Conservation (phyloP, 2,797 vertebrate species). For the Aphelocoma californica region DNA sequence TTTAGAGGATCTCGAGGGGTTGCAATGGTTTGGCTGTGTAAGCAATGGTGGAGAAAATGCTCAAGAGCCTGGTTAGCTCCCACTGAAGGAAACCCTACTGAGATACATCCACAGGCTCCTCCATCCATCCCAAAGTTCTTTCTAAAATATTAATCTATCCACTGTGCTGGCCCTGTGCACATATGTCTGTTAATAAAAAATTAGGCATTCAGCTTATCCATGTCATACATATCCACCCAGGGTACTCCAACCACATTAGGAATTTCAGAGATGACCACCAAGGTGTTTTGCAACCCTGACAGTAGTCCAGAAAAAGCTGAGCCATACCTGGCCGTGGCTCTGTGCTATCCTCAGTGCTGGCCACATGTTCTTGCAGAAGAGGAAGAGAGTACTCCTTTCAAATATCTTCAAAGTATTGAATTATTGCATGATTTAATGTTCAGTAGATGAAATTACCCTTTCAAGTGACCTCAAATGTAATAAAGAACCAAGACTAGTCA, state of each 20-base stretch:
- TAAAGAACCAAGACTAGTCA: conserved; percentile 54
- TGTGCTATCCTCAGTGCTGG: neutral
- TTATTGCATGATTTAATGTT: conserved; percentile 54
- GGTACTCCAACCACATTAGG: neutral
- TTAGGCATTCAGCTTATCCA: neutral
- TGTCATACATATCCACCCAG: neutral
- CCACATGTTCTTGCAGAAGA: neutral
- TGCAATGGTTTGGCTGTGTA: neutral
- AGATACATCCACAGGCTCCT: neutral
- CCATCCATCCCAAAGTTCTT: neutral
- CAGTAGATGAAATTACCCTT: conserved; percentile 59
- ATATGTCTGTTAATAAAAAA: neutral
- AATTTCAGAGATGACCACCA: neutral
- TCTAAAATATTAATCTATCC: neutral
- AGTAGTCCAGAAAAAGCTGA: neutral
- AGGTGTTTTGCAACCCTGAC: neutral
- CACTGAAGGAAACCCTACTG: neutral
- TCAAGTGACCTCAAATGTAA: conserved; percentile 63
- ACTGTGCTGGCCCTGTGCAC: neutral
- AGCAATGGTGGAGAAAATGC: neutral
- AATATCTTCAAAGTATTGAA: conserved; percentile 25
- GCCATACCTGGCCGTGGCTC: neutral
- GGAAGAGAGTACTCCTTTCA: neutral
- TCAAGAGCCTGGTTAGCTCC: neutral
- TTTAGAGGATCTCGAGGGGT: neutral